These are phyloP conservation scores for Isichthys henryi DNA, from an alignment of 2,113 vertebrate species.

Conservation along the genomic window DNA sequence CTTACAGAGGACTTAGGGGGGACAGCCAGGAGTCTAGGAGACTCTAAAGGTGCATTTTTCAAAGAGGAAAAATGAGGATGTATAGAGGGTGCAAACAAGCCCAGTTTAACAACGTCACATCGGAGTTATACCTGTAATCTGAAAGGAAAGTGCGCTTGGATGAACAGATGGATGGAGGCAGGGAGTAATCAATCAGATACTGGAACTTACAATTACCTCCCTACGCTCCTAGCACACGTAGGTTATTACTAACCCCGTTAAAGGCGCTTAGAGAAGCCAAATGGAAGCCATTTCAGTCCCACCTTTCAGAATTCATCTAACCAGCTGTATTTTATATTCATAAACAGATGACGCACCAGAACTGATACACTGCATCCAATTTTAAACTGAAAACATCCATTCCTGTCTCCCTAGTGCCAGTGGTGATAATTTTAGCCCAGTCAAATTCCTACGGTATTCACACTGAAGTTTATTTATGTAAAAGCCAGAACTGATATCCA, in stretches of 20 bases:
- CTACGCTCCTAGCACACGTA: not conserved
- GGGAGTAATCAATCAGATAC: not conserved
- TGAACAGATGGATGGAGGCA: not conserved
- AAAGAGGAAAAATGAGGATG: not conserved
- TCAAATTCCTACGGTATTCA: not conserved
- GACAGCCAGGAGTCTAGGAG: not conserved
- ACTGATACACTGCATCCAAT: not conserved
- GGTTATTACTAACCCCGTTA: not conserved
- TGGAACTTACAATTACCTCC: not conserved
- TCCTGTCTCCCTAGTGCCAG: not conserved
- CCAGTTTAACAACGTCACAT: not conserved
- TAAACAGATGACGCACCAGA: not conserved
- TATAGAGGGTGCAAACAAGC: not conserved
- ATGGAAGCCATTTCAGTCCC: not conserved
- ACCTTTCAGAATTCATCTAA: constrained; percentile 1
- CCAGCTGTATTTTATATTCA: constrained; percentile 1
- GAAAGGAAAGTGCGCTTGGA: not conserved
- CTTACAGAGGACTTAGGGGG: not conserved
- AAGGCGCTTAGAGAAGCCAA: not conserved
- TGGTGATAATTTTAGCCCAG: not conserved
- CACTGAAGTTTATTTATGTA: not conserved
- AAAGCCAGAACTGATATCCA: not conserved
- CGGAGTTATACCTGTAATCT: not conserved
- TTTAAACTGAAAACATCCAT: not conserved
- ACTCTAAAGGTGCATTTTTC: not conserved